Conservation (phyloP, 2,113 vertebrate genomes). For the Zosterops lateralis region DNA sequence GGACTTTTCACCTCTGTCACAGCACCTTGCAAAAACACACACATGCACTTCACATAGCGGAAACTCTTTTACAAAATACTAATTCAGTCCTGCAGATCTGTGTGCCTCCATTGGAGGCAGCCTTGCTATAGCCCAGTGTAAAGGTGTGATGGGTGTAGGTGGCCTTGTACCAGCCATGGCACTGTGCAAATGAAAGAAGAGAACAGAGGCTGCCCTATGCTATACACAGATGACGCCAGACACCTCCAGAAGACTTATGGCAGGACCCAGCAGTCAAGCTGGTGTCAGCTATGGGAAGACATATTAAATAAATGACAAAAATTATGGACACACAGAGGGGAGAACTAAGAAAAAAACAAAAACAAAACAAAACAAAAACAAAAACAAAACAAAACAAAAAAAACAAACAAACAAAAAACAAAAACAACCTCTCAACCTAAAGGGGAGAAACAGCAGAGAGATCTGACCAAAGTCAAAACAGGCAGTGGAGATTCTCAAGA, state of each 20-base stretch:
- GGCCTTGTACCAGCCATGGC: fast-evolving
- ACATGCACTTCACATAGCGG: background rate
- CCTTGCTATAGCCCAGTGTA: background rate
- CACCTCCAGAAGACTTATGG: background rate
- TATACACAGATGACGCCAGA: background rate
- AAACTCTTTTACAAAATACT: background rate
- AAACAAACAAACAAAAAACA: too few relatives aligned
- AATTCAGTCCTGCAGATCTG: background rate
- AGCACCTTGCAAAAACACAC: background rate
- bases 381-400: too few relatives aligned
- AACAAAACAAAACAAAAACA: too few relatives aligned
- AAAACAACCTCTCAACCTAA: background rate
- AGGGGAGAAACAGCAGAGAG: background rate
- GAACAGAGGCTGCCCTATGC: background rate
- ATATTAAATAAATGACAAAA: background rate
- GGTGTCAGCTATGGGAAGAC: background rate
- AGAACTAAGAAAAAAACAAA: background rate
- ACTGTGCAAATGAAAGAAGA: background rate
- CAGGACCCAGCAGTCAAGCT: background rate
- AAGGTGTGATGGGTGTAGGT: background rate
- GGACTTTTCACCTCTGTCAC: background rate
- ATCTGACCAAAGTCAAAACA: background rate
- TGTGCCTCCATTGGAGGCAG: background rate
- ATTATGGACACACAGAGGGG: background rate
- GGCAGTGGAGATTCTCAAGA: background rate